phyloP scores from a whole-genome alignment of 2,113 vertebrate genomes.

The Indicator indicator region DNA sequence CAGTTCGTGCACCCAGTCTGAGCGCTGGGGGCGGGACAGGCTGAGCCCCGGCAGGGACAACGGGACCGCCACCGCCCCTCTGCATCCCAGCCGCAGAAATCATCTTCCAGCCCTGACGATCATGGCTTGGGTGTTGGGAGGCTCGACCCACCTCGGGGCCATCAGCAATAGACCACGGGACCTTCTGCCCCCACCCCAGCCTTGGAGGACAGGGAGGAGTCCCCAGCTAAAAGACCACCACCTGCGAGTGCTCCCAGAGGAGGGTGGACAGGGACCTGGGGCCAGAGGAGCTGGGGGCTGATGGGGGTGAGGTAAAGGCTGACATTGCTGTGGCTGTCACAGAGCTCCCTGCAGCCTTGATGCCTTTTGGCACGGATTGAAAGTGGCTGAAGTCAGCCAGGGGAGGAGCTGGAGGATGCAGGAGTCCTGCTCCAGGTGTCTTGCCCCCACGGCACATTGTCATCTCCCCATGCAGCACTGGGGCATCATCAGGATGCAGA shows the following conservation, averaged over 20 bases:
- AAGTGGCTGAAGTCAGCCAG: neutral
- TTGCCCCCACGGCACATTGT: accelerated
- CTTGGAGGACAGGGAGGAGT: neutral
- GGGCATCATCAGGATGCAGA: neutral
- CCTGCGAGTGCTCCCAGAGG: accelerated
- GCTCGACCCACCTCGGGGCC: neutral
- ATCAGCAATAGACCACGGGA: neutral
- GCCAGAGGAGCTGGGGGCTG: neutral
- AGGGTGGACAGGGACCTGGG: neutral
- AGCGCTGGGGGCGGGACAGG: neutral
- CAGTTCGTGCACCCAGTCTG: constrained; percentile 96
- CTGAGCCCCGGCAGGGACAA: neutral
- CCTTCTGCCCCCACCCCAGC: no score
- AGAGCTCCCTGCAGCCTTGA: neutral
- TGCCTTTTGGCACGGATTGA: neutral
- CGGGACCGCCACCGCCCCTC: neutral
- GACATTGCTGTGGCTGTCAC: neutral
- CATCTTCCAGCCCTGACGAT: neutral
- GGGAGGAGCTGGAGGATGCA: neutral
- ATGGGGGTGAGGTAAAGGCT: neutral
- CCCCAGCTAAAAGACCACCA: neutral
- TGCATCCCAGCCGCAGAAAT: neutral
- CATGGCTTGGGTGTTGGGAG: neutral
- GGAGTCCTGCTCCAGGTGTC: neutral
- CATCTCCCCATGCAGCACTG: neutral